Base-by-base conservation (phyloP, 2,888 invertebrate species). In the Phaedon cochleariae region DNA sequence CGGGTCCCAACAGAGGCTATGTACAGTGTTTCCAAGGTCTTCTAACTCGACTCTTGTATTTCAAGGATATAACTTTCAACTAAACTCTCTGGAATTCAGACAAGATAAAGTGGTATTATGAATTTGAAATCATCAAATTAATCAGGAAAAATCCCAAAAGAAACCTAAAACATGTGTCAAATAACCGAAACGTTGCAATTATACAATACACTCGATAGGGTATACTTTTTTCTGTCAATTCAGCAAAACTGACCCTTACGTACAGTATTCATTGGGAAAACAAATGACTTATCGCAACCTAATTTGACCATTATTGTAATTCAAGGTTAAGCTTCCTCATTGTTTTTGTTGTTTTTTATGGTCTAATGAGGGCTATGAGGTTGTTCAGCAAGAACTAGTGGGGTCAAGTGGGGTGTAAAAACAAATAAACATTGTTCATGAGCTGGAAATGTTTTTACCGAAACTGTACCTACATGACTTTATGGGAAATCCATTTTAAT, bases 21-120 rank as follows among this genome's bases (percentile, higher is more conserved):
- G 72, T 77, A 77, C 80, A 79, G 77, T 74, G 75, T 79, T 82
- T 80, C 81, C 83, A 84, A 84, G 83, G 84, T 83, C 83, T 82
- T 78, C 74, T 73, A 70, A 77, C 71, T 78, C 76, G 74, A 73
- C 73, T 72, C 41, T 41, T 2, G 70, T 71, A 65, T 72, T 74
- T 74, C 76, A 77, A 76, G 76, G 76, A 76, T 76, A 74, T 69
- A 62, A 54, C 65, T 64, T 65, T 64, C 58, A 53, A 63, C 46
- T 26, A 26, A 3, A 26, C 3, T 26, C 7, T 26, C 26, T 26
- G 7, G 7, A 7, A 26, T 26, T 7, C 26, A 26, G 3, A 5
- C 3, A 3, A 26, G 7, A 10, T n/a, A 17, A 20, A 15, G 17
- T 18, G 17, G 20, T 34, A 20, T 37, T 12, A 34, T 15, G 12